Evolutionary conservation across 2,797 vertebrate genomes (phyloP), one percentile per base, ranked within the genome.

Genomic region (Caiman crocodilus): DNA sequence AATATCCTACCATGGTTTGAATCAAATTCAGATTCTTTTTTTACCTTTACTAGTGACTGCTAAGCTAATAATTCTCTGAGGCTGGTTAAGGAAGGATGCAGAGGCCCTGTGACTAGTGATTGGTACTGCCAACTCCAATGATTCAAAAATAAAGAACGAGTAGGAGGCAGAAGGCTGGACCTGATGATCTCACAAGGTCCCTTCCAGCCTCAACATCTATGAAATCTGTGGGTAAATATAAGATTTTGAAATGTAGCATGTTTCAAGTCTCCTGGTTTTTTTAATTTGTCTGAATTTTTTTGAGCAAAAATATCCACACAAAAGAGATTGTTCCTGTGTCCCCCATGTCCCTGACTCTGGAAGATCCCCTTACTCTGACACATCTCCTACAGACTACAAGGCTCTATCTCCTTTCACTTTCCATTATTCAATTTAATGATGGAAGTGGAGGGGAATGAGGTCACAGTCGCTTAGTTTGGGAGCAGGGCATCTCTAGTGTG

Each of bases 31-130:
- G 42, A 90, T 90, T 71, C 61, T 78, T 92, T 88, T 78, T 76
- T 91, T 93, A 90, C 84, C 82, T 91, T 80, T 88, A 5, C n/a
- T 90, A 15, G 59, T 93, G 57, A 63, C 89, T 94, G 76, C 84
- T 91, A 60, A 94, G 57, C 67, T 93, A 82, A 92, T 93, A 78
- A 18, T 15, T 90, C 17, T 90, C 76, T 82, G 69, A 87, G 17
- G 74, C 81, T 93, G 32, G 6, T n/a, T 17, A 79, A 76, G 50
- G 76, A 86, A n/a, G 80, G 60, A 30, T 15, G 25, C 16, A 76
- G 65, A 59, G 56, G 64, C 73, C 85, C 73, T 50, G 18, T 67
- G n/a, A 18, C 65, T 1, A 13, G 35, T 42, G 35, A 73, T 5
- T 14, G 26, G 32, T 73, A 42, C 42, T 50, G 12, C 18, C 69